Evolutionary conservation across 2,888 invertebrate genomes (phyloP), one percentile per base, ranked within the genome.

Genomic region (Pyrgus malvae): DNA sequence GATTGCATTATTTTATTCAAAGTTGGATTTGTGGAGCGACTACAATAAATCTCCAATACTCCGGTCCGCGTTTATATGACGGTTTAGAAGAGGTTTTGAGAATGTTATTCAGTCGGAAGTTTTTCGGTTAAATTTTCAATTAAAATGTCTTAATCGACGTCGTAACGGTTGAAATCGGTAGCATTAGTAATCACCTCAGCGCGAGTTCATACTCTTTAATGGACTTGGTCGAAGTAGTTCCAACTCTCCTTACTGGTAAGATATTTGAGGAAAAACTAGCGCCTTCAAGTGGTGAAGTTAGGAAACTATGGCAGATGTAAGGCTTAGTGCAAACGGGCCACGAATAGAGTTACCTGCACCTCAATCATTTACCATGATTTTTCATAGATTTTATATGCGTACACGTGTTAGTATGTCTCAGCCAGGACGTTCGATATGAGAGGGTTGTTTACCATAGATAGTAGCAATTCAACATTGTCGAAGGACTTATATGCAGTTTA

Each of bases 191-290:
- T 85, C 82, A 80, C 79, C 74, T 72, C 78, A 74, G 80, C 76
- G 74, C 79, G 79, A 84, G 84, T 84, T 88, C 85, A 81, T 88
- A 85, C 82, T 84, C 80, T 84, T 86, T 87, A 89, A 89, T 89
- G 87, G 86, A 88, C 86, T 89, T 83, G 80, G 77, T 69, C 76
- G 80, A 89, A 88, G 86, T 88, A 87, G 84, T 88, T 87, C 72
- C 80, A 87, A 88, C 87, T 86, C 87, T 88, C 85, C 81, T 88
- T 88, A 89, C 80, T 78, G 81, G 75, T 83, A 84, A 87, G 87
- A 89, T 88, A 88, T 88, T 88, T 87, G 84, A 83, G 83, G 87
- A 89, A 89, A 89, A 90, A 88, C 83, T 85, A 85, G 75, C 76
- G 74, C 83, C 81, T 81, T 80, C 86, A 85, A 84, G 87, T 86